phyloP scores from a whole-genome alignment of 2,888 invertebrate genomes.

The Hirudinaria manillensis region DNA sequence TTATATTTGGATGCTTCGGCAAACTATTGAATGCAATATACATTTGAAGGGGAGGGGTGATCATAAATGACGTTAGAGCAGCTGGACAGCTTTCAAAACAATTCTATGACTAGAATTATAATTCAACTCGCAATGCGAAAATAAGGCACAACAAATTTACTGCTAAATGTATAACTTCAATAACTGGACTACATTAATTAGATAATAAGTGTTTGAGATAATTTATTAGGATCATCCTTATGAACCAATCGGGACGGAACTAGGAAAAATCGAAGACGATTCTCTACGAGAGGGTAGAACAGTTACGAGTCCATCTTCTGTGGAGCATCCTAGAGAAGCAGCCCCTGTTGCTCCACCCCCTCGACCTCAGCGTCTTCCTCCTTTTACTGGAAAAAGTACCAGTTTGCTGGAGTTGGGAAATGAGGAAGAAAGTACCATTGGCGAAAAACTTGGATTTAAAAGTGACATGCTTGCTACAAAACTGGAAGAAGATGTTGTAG shows the following conservation, averaged over 20 bases:
- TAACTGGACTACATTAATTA: not conserved
- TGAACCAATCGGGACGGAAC: slow-evolving; percentile 21
- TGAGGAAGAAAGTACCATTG: not conserved
- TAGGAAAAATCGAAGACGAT: not conserved
- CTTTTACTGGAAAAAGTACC: slow-evolving; percentile 24
- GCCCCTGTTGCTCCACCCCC: not conserved
- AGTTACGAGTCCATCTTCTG: not conserved
- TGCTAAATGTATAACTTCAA: not conserved
- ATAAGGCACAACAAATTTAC: no score
- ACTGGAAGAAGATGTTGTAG: not conserved
- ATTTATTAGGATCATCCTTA: slow-evolving; percentile 18
- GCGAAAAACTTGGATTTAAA: not conserved
- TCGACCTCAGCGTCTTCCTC: slow-evolving; percentile 14
- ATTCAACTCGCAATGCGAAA: no score
- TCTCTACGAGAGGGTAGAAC: not conserved
- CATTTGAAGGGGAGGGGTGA: no score
- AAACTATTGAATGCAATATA: no score
- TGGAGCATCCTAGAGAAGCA: not conserved
- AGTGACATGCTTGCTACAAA: not conserved
- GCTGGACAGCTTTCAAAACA: no score
- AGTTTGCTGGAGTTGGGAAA: slow-evolving; percentile 17
- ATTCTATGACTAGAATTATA: no score
- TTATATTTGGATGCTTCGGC: no score
- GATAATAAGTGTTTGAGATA: not conserved
- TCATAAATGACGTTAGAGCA: no score